Base-by-base conservation (phyloP, 2,888 invertebrate species). In the Pomacea canaliculata region DNA sequence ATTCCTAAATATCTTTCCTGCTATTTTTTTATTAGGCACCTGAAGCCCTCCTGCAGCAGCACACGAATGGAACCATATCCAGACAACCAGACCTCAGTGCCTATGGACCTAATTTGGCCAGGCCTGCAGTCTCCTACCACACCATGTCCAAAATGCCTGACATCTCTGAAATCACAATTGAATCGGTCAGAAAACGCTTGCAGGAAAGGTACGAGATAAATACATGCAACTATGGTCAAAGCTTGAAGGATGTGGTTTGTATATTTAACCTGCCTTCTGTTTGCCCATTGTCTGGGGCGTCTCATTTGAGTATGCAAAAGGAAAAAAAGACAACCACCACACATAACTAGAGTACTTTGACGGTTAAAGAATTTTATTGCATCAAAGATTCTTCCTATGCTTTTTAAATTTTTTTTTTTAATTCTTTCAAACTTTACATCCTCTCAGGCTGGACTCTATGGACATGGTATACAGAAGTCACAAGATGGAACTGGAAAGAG, bases 391-490 rank as follows among this genome's bases (percentile, higher is more conserved):
- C 51, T 8, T 56, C 2, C 8, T 56, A 10, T 56, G 51, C 12
- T 56, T 56, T 16, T 56, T 56, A 13, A 13, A 13, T 10, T 16
- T 16, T 56, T 51, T 51, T 51, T 51, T 56, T 16, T 7, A 10
- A 10, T 56, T 56, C 51, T 56, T 56, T 56, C 4, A 56, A 56
- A 1, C 4, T 56, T 56, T 7, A 13, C 51, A 2, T 56, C 59
- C 74, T 80, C 85, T 37, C 82, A 94, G 94, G 82, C 91, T 94
- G 69, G 88, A 89, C n/a, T 93, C 92, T 79, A 89, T 94, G 78
- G 92, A 92, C 79, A 93, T 94, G 82, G 92, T 94, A 18, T 92
- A 93, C 83, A 88, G 92, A 73, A 91, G 92, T n/a, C 93, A 93
- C 86, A 90, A 91, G 73, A 89, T 90, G 81, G 93, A 94, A 85